Percentiles rank a stretch among this genome's conserved stretches.
Evolutionary conservation across 2,113 vertebrate species (phyloP).

Genomic region (Brachyhypopomus occidentalis): DNA sequence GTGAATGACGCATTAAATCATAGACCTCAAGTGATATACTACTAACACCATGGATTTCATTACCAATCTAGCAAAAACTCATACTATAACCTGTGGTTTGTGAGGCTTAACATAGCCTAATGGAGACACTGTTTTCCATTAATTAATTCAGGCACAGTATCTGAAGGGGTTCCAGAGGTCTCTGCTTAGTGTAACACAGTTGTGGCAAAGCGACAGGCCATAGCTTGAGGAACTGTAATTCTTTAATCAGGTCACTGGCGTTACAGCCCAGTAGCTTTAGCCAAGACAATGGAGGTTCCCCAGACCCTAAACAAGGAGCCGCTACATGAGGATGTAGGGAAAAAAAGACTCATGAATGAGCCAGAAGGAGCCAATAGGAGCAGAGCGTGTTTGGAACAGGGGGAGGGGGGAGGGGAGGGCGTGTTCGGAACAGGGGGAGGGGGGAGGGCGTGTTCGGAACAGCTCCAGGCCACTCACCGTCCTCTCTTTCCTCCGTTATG

Average conservation of each 20-base stretch:
- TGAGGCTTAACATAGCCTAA: neutral
- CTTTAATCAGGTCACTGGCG: constrained; percentile 16
- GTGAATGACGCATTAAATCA: neutral
- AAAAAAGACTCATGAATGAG: neutral
- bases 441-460: neutral
- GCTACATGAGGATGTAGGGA: no score
- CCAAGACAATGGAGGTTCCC: no score
- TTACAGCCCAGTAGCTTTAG: neutral
- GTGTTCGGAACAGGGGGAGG: neutral
- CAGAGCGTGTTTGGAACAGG: neutral
- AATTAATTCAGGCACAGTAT: neutral
- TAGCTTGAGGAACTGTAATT: neutral
- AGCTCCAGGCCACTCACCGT: constrained; percentile 72
- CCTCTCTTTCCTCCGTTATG: constrained; percentile 71
- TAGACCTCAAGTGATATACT: neutral
- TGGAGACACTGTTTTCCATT: neutral
- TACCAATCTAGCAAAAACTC: neutral
- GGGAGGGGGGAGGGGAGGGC: neutral
- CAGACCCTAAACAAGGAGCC: no score
- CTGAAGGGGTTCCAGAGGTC: neutral
- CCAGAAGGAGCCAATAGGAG: neutral
- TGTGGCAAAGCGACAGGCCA: neutral
- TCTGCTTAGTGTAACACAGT: neutral
- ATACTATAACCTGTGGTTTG: neutral
- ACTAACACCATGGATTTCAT: neutral